phyloP scores from a whole-genome alignment of 2,888 invertebrate species.

The Aphidius colemani region DNA sequence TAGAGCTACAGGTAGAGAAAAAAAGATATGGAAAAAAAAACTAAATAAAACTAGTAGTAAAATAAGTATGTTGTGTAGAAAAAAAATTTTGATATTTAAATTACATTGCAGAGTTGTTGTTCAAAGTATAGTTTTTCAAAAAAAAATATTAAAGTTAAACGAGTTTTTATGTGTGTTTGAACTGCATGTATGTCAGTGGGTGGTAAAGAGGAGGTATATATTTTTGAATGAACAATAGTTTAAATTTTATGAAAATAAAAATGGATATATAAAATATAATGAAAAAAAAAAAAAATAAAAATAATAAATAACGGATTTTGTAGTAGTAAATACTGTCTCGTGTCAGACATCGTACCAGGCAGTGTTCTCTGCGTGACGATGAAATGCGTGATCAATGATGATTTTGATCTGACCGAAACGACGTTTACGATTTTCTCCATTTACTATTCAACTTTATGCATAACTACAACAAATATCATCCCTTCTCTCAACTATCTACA shows the following conservation, averaged over 20 bases:
- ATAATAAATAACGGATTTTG: slow-evolving; percentile 11
- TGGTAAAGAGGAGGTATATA: too few relatives aligned
- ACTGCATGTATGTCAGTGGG: too few relatives aligned
- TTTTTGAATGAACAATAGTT: slow-evolving; percentile 11
- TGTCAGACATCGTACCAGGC: slow-evolving; percentile 48
- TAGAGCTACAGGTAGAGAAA: too few relatives aligned
- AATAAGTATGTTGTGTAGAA: not conserved
- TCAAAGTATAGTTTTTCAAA: too few relatives aligned
- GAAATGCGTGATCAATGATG: slow-evolving; percentile 43
- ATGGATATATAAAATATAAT: not conserved
- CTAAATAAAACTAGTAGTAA: not conserved
- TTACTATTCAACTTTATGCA: slow-evolving; percentile 35
- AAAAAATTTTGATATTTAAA: not conserved
- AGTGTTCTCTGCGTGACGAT: slow-evolving; percentile 44
- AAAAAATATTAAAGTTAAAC: too few relatives aligned
- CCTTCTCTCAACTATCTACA: too few relatives aligned
- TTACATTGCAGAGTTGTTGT: too few relatives aligned
- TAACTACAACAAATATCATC: slow-evolving; percentile 9
- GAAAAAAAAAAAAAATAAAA: slow-evolving; percentile 9
- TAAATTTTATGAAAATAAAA: slow-evolving; percentile 8
- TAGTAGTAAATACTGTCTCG: slow-evolving; percentile 46
- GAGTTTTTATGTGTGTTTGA: too few relatives aligned
- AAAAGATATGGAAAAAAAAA: not conserved
- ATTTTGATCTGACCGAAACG: slow-evolving; percentile 39
- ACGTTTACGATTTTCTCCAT: slow-evolving; percentile 41